phyloP scores from a whole-genome alignment of 2,888 invertebrate genomes.

The Himalopsyche japonica region DNA sequence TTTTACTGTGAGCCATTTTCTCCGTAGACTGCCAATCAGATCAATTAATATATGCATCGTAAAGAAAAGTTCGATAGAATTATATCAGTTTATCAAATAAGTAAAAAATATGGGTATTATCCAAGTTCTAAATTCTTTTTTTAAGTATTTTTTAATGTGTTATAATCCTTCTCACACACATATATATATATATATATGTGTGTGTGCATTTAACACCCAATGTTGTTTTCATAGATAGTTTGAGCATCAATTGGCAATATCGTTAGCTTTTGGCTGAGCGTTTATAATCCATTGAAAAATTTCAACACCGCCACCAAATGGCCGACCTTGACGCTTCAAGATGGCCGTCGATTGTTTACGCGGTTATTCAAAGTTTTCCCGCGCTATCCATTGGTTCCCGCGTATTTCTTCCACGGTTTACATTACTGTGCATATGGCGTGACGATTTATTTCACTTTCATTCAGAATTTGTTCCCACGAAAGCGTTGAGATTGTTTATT shows the following conservation, averaged over 20 bases:
- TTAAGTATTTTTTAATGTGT: too few species aligned
- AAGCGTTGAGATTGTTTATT: background rate
- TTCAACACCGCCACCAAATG: conserved; percentile 4
- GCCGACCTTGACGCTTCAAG: conserved; percentile 24
- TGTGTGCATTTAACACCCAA: background rate
- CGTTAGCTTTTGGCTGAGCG: background rate
- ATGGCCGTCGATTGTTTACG: conserved; percentile 23
- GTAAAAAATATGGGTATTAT: too few species aligned
- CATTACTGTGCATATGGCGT: background rate
- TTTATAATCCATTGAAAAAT: background rate
- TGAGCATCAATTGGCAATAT: background rate
- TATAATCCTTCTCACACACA: too few species aligned
- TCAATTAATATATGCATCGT: too few species aligned
- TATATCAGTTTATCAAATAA: too few species aligned
- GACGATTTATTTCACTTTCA: background rate
- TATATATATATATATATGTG: too few species aligned
- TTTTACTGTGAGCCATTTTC: too few species aligned
- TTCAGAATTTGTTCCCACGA: background rate
- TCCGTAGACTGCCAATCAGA: too few species aligned
- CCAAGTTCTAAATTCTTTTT: too few species aligned
- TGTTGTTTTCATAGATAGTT: background rate
- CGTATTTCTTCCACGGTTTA: background rate
- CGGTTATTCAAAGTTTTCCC: conserved; percentile 8
- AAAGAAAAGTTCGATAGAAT: too few species aligned
- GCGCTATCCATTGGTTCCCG: conserved; percentile 18